Evolutionary conservation across 1,140 invertebrate genomes (phyloP), one percentile per base, ranked within the genome.

Genomic region (Pinna nobilis): DNA sequence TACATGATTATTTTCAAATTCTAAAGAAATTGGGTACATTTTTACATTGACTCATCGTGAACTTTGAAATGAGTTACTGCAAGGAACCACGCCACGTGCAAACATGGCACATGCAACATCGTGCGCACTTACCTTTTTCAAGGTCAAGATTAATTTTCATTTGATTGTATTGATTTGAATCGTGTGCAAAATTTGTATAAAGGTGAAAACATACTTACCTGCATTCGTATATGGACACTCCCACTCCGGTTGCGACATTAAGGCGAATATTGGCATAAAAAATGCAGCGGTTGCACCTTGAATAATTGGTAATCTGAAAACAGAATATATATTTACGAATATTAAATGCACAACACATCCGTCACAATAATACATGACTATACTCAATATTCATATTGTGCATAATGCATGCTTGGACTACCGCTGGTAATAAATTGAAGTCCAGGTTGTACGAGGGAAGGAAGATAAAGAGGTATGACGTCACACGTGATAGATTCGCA

Each of bases 221-320:
- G 32, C 15, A 15, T 20, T n/a, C 15, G 18, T 25, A 28, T n/a
- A 44, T 13, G 59, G 59, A 18, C 59, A 63, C 3, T 15, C 28
- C 59, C 35, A 41, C 5, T 63, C 59, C 9, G 59, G 59, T 23
- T 63, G 59, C 28, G 59, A 63, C 59, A 63, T 41, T 15, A 63
- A 15, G 3, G 59, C 35, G 44, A 63, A 41, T 3, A 63, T 35
- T 1, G 59, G 59, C 35, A 39, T 28, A 18, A 63, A 15, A 11
- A 63, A 63, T 1, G 59, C 37, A 25, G 37, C 20, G 13, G 59
- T 63, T 28, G 59, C 37, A 3, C 59, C 59, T 23, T 63, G 59
- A 28, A 63, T 32, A 28, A 63, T 63, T 1, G 63, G 63, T 1
- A 49, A 28, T 50, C 63, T 67, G 50, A 11, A 6, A 59, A 35